phyloP scores from a whole-genome alignment of 1,140 invertebrate genomes.

The Megathymus violae region DNA sequence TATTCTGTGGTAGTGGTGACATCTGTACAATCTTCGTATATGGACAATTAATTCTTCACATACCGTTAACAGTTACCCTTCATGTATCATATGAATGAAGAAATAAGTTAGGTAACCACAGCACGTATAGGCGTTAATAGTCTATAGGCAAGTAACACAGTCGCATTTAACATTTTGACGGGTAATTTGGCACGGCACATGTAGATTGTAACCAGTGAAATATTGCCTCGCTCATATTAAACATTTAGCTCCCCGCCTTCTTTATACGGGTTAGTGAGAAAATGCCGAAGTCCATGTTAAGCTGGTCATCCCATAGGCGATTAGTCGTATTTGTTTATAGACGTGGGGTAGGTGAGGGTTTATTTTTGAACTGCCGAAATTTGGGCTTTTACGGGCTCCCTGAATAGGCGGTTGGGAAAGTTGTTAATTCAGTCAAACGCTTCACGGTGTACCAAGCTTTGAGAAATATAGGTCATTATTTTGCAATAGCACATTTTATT shows the following conservation, averaged over 20 bases:
- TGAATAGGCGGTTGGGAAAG: constrained; percentile 26
- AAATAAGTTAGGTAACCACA: constrained; percentile 24
- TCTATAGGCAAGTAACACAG: constrained; percentile 46
- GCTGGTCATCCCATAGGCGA: constrained; percentile 29
- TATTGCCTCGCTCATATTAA: constrained; percentile 46
- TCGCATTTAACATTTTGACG: constrained; percentile 67
- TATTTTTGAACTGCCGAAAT: constrained; percentile 42
- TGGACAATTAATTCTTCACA: no score
- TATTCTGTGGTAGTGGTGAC: no score
- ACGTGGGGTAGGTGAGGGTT: constrained; percentile 36
- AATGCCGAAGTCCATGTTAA: constrained; percentile 28
- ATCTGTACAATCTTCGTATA: no score
- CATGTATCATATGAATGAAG: constrained; percentile 9
- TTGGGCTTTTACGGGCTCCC: constrained; percentile 29
- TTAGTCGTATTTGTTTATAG: constrained; percentile 39
- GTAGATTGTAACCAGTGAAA: constrained; percentile 47
- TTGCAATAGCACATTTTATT: constrained; percentile 16
- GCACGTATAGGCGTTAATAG: constrained; percentile 39
- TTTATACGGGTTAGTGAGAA: constrained; percentile 24
- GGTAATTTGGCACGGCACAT: constrained; percentile 60
- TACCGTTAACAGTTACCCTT: no score
- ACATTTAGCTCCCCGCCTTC: constrained; percentile 38
- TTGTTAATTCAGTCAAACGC: constrained; percentile 38
- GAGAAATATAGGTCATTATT: constrained; percentile 26
- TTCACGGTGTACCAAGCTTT: constrained; percentile 26